Conservation (phyloP, 2,797 vertebrate species). For the Thalassophryne amazonica region DNA sequence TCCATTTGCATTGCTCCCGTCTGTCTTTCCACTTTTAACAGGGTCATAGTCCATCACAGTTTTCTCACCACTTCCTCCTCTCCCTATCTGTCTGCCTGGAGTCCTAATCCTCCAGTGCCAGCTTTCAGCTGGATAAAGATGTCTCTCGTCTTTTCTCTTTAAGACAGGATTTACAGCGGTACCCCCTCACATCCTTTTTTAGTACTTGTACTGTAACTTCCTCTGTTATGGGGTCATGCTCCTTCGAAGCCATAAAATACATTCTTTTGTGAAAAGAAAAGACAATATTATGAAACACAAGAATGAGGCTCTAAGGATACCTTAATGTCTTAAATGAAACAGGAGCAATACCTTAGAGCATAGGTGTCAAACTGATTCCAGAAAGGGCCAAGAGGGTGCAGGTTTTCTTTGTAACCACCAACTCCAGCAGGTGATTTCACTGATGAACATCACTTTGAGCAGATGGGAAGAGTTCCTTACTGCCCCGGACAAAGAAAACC, state of each 20-base stretch:
- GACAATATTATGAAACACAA: no score
- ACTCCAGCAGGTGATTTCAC: no score
- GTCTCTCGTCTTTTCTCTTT: conserved; percentile 58
- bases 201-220: conserved; percentile 33
- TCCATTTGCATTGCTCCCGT: background rate
- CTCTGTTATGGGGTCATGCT: conserved; percentile 21
- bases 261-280: background rate
- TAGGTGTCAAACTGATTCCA: no score
- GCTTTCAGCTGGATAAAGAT: conserved; percentile 62
- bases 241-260: conserved; percentile 34
- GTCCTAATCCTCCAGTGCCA: conserved; percentile 57
- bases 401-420: background rate
- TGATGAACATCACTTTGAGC: no score
- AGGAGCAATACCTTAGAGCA: no score
- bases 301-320: no score
- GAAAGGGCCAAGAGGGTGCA: background rate
- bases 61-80: conserved; percentile 41
- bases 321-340: no score
- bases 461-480: no score
- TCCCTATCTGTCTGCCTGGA: conserved; percentile 40
- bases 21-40: conserved; percentile 33
- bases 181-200: conserved; percentile 43
- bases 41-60: conserved; percentile 20
- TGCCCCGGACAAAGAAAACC: no score
- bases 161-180: conserved; percentile 60